A percentile compares a stretch with the other conserved stretches of the same genome.
phyloP scores from a whole-genome alignment of 2,113 vertebrate genomes.

The Vulpes lagopus region DNA sequence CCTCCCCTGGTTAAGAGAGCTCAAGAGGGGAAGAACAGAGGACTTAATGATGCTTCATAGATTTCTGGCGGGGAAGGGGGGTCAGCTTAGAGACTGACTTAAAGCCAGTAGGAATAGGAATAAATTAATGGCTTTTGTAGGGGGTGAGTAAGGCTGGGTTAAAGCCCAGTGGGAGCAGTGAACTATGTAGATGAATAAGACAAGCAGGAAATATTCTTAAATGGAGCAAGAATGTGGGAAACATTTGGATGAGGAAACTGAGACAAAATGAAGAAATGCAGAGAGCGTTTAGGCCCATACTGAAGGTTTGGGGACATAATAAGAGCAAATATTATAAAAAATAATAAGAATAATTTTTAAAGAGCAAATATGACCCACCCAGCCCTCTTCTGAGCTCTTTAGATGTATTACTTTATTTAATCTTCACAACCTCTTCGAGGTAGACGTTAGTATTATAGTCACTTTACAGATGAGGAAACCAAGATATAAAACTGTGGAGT shows the following conservation, averaged over 20 bases:
- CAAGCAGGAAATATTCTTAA: conserved; percentile 22
- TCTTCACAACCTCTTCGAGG: not conserved
- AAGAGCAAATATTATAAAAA: not conserved
- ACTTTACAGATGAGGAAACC: not conserved
- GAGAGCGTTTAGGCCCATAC: not conserved
- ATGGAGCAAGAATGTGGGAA: conserved; percentile 1
- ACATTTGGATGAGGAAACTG: conserved; percentile 31
- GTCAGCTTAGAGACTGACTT: conserved; percentile 21
- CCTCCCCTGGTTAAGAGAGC: not conserved
- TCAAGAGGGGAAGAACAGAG: not conserved
- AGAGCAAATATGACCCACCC: not conserved
- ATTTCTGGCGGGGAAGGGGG: not conserved
- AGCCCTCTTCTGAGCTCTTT: not conserved
- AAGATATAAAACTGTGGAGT: not conserved
- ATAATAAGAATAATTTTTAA: too few species aligned
- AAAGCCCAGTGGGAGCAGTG: conserved; percentile 28
- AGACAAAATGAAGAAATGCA: conserved; percentile 32
- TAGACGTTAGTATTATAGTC: not conserved
- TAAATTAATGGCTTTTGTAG: not conserved
- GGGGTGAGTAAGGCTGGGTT: conserved; percentile 9
- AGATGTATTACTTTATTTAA: not conserved
- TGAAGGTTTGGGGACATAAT: not conserved
- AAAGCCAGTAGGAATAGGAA: not conserved
- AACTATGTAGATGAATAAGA: conserved; percentile 21
- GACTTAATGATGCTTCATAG: not conserved